Percentiles rank a stretch among this genome's conserved stretches.
Conservation (phyloP, 2,888 invertebrate genomes). For the Drosophila austrosaltans region DNA sequence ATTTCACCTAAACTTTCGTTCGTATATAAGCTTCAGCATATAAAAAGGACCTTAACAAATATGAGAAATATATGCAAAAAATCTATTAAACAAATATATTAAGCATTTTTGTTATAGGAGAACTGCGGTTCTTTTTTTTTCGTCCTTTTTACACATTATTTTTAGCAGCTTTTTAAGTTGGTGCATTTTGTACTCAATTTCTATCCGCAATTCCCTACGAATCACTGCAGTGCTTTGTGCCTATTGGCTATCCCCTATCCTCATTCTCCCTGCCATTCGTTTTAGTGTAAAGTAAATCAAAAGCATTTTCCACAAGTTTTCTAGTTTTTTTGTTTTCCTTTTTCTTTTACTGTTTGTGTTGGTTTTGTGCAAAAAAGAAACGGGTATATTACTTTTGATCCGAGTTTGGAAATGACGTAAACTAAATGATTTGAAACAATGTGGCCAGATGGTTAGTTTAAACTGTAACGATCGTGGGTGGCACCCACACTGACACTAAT, state of each 20-base stretch:
- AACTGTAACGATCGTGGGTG: too few species aligned
- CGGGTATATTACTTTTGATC: conserved; percentile 21
- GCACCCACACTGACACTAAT: too few species aligned
- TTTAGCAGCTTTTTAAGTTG: background rate
- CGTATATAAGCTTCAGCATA: background rate
- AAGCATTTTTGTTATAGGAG: background rate
- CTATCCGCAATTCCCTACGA: background rate
- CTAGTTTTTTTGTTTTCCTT: background rate
- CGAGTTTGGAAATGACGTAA: background rate
- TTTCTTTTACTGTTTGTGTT: background rate
- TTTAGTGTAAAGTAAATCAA: conserved; percentile 11
- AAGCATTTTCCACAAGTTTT: conserved; percentile 11
- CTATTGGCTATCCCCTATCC: background rate
- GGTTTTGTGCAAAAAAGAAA: background rate
- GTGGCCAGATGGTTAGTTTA: too few species aligned
- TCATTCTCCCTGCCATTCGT: background rate
- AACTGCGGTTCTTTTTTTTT: background rate
- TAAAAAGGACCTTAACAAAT: too few species aligned
- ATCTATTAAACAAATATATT: background rate
- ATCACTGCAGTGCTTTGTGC: conserved; percentile 4
- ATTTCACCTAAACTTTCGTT: background rate
- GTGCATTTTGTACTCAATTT: background rate
- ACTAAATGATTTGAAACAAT: too few species aligned
- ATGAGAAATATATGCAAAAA: too few species aligned
- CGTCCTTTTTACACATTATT: background rate